phyloP scores from a whole-genome alignment of 1,140 invertebrate genomes.

The Eumeta japonica region DNA sequence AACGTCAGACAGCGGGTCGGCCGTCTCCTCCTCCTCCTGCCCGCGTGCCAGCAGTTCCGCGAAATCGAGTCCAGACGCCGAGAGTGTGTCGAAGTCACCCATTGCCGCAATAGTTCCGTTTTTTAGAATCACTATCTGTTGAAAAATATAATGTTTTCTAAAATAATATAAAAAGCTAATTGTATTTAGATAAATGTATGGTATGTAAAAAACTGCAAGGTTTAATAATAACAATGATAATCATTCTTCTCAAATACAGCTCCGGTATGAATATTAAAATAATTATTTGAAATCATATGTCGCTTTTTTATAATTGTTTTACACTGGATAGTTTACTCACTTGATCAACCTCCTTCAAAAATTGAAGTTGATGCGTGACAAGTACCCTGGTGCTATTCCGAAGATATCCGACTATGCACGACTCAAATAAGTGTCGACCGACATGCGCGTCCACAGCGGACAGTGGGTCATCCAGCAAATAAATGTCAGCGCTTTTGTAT shows the following conservation, averaged over 20 bases:
- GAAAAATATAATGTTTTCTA: no score
- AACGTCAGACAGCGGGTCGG: slow-evolving; percentile 16
- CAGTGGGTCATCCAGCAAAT: slow-evolving; percentile 81
- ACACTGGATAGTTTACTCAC: no score
- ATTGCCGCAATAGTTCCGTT: slow-evolving; percentile 62
- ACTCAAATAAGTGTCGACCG: slow-evolving; percentile 67
- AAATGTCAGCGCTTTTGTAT: slow-evolving; percentile 79
- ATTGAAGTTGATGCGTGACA: slow-evolving; percentile 88
- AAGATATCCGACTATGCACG: slow-evolving; percentile 69
- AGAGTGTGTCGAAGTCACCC: slow-evolving; percentile 64
- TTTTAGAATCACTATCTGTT: slow-evolving; percentile 61
- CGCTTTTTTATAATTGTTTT: no score
- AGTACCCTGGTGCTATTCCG: slow-evolving; percentile 72
- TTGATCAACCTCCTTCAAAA: slow-evolving; percentile 73
- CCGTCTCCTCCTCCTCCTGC: slow-evolving; percentile 44
- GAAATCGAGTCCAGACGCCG: slow-evolving; percentile 65
- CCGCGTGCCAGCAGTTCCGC: slow-evolving; percentile 60
- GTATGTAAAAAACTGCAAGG: no score
- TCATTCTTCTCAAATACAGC: no score
- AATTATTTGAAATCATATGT: no score
- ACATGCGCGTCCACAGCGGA: slow-evolving; percentile 77
- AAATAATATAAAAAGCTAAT: slow-evolving; percentile 2
- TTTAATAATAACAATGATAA: no score
- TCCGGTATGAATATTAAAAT: no score
- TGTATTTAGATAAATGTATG: no score